Conservation (phyloP, 1,140 invertebrate genomes). For the Atta texana region DNA sequence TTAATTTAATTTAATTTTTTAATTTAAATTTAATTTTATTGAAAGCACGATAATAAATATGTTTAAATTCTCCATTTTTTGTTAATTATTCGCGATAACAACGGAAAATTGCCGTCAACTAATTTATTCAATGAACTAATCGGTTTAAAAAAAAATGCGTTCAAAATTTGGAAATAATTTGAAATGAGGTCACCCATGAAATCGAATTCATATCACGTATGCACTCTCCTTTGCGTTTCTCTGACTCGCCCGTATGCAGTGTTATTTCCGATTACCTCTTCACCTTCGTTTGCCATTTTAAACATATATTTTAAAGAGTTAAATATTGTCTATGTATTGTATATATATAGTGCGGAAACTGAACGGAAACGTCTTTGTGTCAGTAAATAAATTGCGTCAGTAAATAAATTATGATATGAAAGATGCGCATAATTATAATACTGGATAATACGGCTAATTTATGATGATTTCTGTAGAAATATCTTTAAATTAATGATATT, state of each 20-base stretch:
- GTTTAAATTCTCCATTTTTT: neutral
- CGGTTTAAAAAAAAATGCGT: conserved; percentile 35
- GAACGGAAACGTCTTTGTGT: neutral
- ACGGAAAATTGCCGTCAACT: neutral
- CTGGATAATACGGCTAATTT: neutral
- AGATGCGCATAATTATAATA: neutral
- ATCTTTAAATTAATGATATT: neutral
- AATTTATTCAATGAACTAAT: conserved; percentile 37
- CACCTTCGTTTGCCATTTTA: neutral
- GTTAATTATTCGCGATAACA: neutral
- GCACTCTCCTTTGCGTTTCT: conserved; percentile 7
- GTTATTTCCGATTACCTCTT: neutral
- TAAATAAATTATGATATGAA: conserved; percentile 2
- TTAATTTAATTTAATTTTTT: too few relatives aligned
- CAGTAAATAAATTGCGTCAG: neutral
- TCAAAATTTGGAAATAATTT: conserved; percentile 46
- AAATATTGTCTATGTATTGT: conserved; percentile 1
- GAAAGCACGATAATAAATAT: neutral
- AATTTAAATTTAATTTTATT: neutral
- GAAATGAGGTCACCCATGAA: neutral
- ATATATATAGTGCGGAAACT: neutral
- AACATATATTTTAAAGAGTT: conserved; percentile 40
- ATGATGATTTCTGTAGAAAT: neutral
- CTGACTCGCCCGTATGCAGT: neutral
- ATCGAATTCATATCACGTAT: conserved; percentile 51